Evolutionary conservation across 2,797 vertebrate genomes (phyloP), one percentile per base, ranked within the genome.

Genomic region (Salmo trutta): DNA sequence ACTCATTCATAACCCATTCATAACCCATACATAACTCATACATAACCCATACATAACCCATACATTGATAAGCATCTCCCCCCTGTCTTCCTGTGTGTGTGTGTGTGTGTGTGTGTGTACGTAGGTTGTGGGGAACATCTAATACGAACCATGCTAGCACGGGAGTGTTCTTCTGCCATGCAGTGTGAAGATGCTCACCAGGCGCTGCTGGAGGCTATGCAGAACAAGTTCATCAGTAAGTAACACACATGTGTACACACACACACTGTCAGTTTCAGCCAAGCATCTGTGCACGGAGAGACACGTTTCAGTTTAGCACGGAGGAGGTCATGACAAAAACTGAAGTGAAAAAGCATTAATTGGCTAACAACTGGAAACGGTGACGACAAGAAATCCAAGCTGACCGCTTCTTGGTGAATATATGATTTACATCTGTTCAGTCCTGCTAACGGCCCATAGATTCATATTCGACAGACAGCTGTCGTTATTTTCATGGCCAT

Each of bases 211-310:
- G 98, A 98, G 90, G 96, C 98, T 96, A 99, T 99, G 98, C 98
- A 99, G 96, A 98, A 98, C 91, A 99, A 99, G 89, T 99, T 99
- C 91, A 99, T 99, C 92, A 95, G 97, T 99, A 91, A 97, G 97
- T 95, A 77, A 80, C n/a, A 41, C n/a, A n/a, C 33, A n/a, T 0
- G 17, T 12, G 3, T 4, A 41, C 7, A 41, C 36, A 41, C 41
- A 47, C 41, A 12, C 8, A 47, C 10, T 47, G 27, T 53, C 14
- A 16, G 72, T 80, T 70, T 78, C 76, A 69, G 85, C 78, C 86
- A 83, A 84, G 65, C 84, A 75, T 69, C 21, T 7, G 15, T 84
- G 75, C 88, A 84, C 86, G 24, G 16, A 36, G 52, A 33, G 27
- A 31, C 56, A 51, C n/a, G n/a, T n/a, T 29, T 17, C 31, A 33